These are phyloP conservation scores for Neosilurus mollespiculum DNA, from an alignment of 2,797 vertebrate species.

Conservation along the genomic window DNA sequence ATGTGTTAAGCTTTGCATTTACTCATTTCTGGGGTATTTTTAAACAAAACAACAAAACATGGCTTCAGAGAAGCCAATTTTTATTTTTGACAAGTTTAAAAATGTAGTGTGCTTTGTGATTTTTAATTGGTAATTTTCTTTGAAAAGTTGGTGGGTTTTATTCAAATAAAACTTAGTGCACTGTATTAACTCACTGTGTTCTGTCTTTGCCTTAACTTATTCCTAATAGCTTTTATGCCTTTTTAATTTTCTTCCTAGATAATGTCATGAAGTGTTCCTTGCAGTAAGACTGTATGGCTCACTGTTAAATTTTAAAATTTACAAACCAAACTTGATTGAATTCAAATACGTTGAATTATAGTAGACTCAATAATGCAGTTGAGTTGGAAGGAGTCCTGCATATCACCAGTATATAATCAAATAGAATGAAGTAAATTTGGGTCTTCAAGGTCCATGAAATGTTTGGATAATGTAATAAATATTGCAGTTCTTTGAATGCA, in stretches of 20 bases:
- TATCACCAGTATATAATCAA: not conserved
- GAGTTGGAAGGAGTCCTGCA: not conserved
- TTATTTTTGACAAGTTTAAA: conserved; percentile 49
- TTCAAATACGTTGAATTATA: not conserved
- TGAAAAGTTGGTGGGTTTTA: conserved; percentile 66
- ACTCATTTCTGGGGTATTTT: conserved; percentile 73
- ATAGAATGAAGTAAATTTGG: not conserved
- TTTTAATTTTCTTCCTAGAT: not conserved
- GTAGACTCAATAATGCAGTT: not conserved
- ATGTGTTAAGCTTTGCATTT: conserved; percentile 71
- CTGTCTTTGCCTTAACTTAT: not conserved
- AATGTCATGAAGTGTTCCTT: not conserved
- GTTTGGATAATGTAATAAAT: not conserved
- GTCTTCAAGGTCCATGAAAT: no score
- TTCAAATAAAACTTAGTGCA: conserved; percentile 73
- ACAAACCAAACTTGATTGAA: no score
- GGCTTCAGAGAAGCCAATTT: conserved; percentile 79
- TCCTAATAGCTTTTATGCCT: not conserved
- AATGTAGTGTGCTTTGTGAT: conserved; percentile 45
- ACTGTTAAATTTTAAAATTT: not conserved
- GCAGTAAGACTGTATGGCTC: not conserved
- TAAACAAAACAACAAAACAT: conserved; percentile 57
- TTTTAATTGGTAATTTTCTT: conserved; percentile 57
- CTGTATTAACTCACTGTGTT: conserved; percentile 16
- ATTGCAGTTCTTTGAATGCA: no score